Percentiles rank a stretch among this genome's conserved stretches.
These are phyloP conservation scores for Aphrocallistes beatrix DNA, from an alignment of 37 sponge, comb jelly and placozoan genomes.

Conservation along the genomic window DNA sequence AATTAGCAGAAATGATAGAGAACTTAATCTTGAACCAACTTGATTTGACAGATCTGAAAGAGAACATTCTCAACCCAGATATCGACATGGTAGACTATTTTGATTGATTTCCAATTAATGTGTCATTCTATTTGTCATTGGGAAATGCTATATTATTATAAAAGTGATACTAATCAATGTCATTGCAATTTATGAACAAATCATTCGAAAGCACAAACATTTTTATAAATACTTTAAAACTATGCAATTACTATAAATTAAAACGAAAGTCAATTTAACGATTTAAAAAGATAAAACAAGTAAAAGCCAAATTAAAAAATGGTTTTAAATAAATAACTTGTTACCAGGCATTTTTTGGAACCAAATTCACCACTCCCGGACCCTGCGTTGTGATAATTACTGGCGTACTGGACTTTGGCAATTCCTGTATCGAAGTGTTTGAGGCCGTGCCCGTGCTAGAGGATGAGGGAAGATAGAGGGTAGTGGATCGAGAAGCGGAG, in stretches of 20 bases:
- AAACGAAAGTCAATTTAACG: too few species aligned
- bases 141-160: too few species aligned
- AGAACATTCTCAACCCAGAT: conserved; percentile 73
- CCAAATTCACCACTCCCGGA: not conserved
- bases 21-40: conserved; percentile 89
- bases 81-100: conserved; percentile 97
- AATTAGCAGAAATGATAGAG: conserved; percentile 95
- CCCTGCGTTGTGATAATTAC: not conserved
- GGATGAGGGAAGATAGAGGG: not conserved
- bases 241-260: too few species aligned
- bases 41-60: conserved; percentile 73
- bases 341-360: not conserved
- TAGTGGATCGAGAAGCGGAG: not conserved
- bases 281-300: not conserved
- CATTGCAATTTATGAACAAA: too few species aligned
- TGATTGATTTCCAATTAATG: conserved; percentile 61
- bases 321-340: not conserved
- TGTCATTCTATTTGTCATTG: too few species aligned
- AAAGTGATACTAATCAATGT: too few species aligned
- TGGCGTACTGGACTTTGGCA: not conserved
- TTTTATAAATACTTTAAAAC: too few species aligned
- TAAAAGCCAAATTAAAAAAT: not conserved
- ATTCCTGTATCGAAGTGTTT: not conserved
- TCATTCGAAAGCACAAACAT: too few species aligned
- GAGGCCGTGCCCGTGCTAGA: not conserved